Evolutionary conservation across 2,113 vertebrate species (phyloP).

Genomic region (Odontesthes bonariensis): DNA sequence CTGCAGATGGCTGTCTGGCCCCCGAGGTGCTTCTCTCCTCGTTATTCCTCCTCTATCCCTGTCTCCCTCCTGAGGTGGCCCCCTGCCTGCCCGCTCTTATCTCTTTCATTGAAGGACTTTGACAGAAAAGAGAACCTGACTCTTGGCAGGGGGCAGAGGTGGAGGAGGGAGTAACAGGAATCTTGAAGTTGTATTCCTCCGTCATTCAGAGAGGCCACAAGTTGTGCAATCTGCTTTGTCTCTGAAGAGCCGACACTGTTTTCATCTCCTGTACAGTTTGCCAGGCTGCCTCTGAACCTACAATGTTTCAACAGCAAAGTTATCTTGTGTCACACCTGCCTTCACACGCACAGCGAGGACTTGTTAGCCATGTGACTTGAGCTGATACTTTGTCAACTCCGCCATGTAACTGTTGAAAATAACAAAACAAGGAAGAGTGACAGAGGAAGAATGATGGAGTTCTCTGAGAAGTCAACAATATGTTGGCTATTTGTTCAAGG

Average conservation of each 20-base stretch:
- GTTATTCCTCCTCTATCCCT: conserved; percentile 36
- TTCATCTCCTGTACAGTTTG: conserved; percentile 22
- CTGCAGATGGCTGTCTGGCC: conserved; percentile 72
- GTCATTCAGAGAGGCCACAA: conserved; percentile 30
- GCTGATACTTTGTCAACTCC: conserved; percentile 28
- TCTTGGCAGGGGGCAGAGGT: conserved; percentile 66
- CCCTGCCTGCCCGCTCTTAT: conserved; percentile 70
- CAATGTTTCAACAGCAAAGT: conserved; percentile 10
- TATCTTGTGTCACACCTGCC: conserved; percentile 11
- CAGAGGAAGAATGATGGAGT: conserved; percentile 32
- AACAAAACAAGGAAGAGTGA: conserved; percentile 19
- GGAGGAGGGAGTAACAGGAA: conserved; percentile 54
- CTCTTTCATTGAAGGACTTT: conserved; percentile 72
- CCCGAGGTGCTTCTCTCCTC: conserved; percentile 63
- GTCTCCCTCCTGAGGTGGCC: conserved; percentile 48
- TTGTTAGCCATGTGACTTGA: conserved; percentile 14
- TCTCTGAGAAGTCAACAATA: conserved; percentile 28
- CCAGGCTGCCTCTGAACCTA: conserved; percentile 7
- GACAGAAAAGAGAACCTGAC: conserved; percentile 80
- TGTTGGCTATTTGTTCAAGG: conserved; percentile 43
- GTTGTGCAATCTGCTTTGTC: conserved; percentile 52
- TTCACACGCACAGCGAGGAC: background rate
- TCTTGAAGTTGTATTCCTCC: conserved; percentile 46
- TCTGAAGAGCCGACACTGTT: conserved; percentile 40
- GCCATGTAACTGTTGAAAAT: conserved; percentile 20